Conservation (phyloP, 2,113 vertebrate species). For the Turnix velox region DNA sequence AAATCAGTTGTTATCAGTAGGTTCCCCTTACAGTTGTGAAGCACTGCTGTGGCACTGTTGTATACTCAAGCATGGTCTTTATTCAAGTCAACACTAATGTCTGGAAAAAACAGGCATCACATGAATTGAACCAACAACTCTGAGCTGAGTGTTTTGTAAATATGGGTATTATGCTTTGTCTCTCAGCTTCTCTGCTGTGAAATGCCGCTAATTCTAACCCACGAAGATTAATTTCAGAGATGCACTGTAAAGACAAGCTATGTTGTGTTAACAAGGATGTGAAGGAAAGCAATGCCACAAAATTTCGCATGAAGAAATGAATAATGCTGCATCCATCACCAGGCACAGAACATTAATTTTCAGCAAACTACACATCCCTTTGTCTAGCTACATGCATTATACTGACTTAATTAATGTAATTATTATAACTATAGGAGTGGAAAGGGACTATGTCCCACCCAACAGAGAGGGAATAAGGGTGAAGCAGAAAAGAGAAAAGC, state of each 20-base stretch:
- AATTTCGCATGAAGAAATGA: neutral
- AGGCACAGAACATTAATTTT: neutral
- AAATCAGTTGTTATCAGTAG: neutral
- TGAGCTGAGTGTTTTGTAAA: neutral
- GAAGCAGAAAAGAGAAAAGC: neutral
- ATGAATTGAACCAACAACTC: neutral
- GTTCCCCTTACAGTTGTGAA: neutral
- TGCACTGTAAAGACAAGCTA: neutral
- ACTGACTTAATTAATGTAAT: neutral
- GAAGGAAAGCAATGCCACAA: neutral
- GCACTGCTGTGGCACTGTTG: neutral
- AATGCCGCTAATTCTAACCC: neutral
- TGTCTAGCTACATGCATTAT: neutral
- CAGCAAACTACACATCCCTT: neutral
- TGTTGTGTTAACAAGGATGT: neutral
- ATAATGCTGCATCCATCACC: neutral
- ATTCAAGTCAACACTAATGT: neutral
- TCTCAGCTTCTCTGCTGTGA: neutral
- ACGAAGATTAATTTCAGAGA: neutral
- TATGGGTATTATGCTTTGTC: neutral
- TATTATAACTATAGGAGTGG: neutral
- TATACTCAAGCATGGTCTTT: neutral
- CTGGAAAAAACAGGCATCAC: neutral
- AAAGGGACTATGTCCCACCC: neutral
- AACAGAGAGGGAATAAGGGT: neutral